Evolutionary conservation across 2,888 invertebrate genomes (phyloP), one percentile per base, ranked within the genome.

Genomic region (Nymphalis polychloros): DNA sequence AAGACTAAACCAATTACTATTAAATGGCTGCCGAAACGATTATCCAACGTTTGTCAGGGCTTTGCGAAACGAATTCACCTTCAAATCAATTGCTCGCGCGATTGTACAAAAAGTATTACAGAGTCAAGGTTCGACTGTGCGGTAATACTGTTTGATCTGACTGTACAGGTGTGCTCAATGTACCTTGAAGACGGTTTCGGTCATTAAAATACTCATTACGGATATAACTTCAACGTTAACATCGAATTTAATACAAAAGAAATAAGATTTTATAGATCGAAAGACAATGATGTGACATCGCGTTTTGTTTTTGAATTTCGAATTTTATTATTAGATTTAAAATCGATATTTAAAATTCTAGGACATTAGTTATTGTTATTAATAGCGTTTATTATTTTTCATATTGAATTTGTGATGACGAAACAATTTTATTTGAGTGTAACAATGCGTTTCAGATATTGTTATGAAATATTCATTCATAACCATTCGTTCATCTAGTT

Each of bases 11-110:
- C 64, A 72, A 75, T 75, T 77, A 74, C 23, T 35, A 73, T 61
- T 65, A 66, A 69, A 67, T 63, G 59, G 63, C 52, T 59, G 59
- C 57, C 59, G 41, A 66, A 64, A 69, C 59, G 64, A 73, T 73
- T 71, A 72, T 69, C 59, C 73, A 73, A 73, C 59, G 27, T 59
- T 76, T 75, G 72, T 64, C 71, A 71, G 68, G 63, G 72, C 70
- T 73, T 78, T 73, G 80, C 78, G 69, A 81, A 82, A 64, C 55
- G 74, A 77, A 76, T 75, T 77, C 77, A 81, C 83, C 84, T 86
- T 85, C 78, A 73, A 76, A 72, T 64, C 61, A 74, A 76, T 74
- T 69, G 35, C 19, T 71, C 71, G 67, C 73, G 70, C 64, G 71
- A 76, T 70, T 73, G 71, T 75, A 81, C 77, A 76, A 79, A 82